Evolutionary conservation across 2,888 invertebrate genomes (phyloP), one percentile per base, ranked within the genome.

Genomic region (Kryphioiulus occultus): DNA sequence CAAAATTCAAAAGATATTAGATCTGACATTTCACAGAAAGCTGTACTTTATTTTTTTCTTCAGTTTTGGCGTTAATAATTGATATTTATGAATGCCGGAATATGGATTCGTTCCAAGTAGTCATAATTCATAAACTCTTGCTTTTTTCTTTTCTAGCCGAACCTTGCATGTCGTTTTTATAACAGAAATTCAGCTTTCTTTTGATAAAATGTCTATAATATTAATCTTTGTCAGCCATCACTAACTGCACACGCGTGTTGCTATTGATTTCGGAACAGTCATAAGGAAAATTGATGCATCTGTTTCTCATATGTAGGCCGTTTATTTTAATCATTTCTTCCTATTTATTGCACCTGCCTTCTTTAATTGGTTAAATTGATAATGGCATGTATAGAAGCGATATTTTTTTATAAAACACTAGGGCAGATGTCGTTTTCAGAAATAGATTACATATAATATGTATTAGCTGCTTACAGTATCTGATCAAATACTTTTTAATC

Each of bases 51-150:
- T 47, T 47, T 53, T 53, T n/a, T n/a, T n/a, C 1, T 53, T n/a
- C 10, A 47, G 9, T 53, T 53, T 53, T 53, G 19, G 53, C 53
- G 19, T 53, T 53, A n/a, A 53, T 53, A 53, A 53, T 53, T 53
- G 53, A 53, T 53, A 53, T 53, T 53, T 53, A 19, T 53, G 53
- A 53, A 53, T n/a, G n/a, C 19, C 53, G 4, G 53, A 53, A 53
- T 53, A n/a, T 53, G 53, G 53, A 53, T n/a, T 53, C n/a, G 53
- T 53, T 53, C 53, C 53, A 53, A 53, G n/a, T n/a, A n/a, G 53
- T 53, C 53, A 53, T 53, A 53, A 53, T 53, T 53, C 15, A 53
- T 53, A 53, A 53, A 53, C 53, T 53, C 53, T n/a, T 19, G 53
- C n/a, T 53, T n/a, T n/a, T 53, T n/a, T 53, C 53, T 4, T 53